Base-by-base conservation (phyloP, 2,797 vertebrate genomes). In the Coendou prehensilis region DNA sequence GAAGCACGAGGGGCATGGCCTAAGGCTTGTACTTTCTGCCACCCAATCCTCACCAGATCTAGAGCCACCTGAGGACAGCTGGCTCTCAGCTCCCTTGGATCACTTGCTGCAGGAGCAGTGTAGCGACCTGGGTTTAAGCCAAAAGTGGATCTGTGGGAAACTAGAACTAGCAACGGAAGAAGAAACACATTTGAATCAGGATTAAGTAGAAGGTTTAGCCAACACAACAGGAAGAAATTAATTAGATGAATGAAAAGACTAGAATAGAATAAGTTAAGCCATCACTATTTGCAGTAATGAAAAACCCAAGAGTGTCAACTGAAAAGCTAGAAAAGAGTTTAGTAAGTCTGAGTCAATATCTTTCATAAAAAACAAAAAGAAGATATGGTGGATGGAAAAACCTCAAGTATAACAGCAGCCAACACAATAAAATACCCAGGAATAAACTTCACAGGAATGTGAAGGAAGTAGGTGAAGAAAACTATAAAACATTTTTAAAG, bases 151-250 rank as follows among this genome's bases (percentile, higher is more conserved):
- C 10, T 22, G 54, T n/a, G 37, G 22, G 79, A 50, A 95, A 75
- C 71, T 0, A 87, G 54, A 41, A n/a, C 52, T 41, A 88, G 61
- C 56, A 85, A 92, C 11, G 41, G 59, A 82, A n/a, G 45, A 71
- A 84, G 57, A 88, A 67, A 22, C 26, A 81, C 22, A 23, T 63
- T 63, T 63, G 57, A 76, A 57, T 6, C 28, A 86, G 67, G 52
- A 59, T 54, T 71, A 90, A 61, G 17, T 26, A 87, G 28, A 82
- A 86, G 57, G 28, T 52, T 64, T 83, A 87, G 37, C 56, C 22
- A 93, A 91, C 5, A 91, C 33, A 91, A 93, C 0, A 63, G 17
- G 89, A 88, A 83, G 63, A 92, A 93, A 50, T 59, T 41, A 93
- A 50, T 59, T 41, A 87, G 63, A 69, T 76, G 57, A 87, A 56